Conservation (phyloP, 2,797 vertebrate genomes). For the Lithobates sylvaticus region DNA sequence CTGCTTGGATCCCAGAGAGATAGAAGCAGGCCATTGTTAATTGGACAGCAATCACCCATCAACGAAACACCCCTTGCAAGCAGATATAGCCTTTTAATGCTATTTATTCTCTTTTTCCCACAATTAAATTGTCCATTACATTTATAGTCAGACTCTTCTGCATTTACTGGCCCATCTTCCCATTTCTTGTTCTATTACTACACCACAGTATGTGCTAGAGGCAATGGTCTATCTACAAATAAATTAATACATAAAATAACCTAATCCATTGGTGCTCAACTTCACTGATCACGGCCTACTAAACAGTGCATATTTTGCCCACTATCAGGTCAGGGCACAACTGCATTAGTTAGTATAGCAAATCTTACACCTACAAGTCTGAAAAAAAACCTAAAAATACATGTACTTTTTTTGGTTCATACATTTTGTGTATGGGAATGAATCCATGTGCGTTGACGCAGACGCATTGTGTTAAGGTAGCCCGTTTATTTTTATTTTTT, state of each 20-base stretch:
- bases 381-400: too few relatives aligned
- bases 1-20: too few relatives aligned
- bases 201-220: constrained; percentile 1
- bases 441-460: too few relatives aligned
- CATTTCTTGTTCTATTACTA: background rate
- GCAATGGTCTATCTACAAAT: constrained; percentile 54
- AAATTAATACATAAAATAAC: constrained; percentile 51
- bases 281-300: background rate
- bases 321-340: background rate
- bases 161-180: constrained; percentile 5
- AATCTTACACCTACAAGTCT: background rate
- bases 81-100: too few relatives aligned
- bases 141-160: background rate
- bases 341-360: too few relatives aligned
- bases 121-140: background rate
- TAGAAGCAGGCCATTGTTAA: too few relatives aligned
- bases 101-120: background rate
- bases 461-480: too few relatives aligned
- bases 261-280: background rate
- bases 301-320: background rate
- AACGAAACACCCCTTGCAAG: too few relatives aligned
- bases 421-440: too few relatives aligned
- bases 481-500: too few relatives aligned
- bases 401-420: too few relatives aligned
- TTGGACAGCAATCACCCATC: too few relatives aligned